phyloP scores from a whole-genome alignment of 1,140 invertebrate species.

The Drosophila pruinosa region DNA sequence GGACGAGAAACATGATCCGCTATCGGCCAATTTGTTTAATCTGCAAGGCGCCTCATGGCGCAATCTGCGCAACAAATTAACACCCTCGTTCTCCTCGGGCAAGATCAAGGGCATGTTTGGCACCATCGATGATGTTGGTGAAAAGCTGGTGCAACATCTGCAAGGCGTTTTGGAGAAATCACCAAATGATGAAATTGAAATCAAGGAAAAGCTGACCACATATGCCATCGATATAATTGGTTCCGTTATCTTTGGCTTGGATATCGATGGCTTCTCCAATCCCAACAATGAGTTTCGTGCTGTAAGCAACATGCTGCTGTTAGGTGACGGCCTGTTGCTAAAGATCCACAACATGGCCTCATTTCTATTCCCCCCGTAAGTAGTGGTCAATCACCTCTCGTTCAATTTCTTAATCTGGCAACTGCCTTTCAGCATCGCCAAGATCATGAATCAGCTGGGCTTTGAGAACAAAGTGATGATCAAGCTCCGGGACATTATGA shows the following conservation, averaged over 20 bases:
- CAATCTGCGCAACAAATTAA: constrained; percentile 83
- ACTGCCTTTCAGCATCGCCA: constrained; percentile 41
- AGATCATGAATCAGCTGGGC: constrained; percentile 61
- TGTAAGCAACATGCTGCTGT: constrained; percentile 39
- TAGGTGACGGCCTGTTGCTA: constrained; percentile 4
- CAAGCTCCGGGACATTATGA: constrained; percentile 79
- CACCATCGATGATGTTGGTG: constrained; percentile 82
- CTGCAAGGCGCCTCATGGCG: constrained; percentile 84
- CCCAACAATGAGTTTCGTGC: constrained; percentile 67
- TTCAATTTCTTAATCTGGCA: not conserved
- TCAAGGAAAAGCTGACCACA: constrained; percentile 62
- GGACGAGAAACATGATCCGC: constrained; percentile 76
- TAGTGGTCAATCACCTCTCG: not conserved
- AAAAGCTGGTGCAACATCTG: constrained; percentile 71
- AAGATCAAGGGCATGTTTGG: constrained; percentile 85
- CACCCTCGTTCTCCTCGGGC: constrained; percentile 85
- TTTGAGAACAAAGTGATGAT: constrained; percentile 23
- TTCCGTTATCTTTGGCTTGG: constrained; percentile 81
- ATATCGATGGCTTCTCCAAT: constrained; percentile 81
- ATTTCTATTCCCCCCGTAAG: constrained; percentile 72
- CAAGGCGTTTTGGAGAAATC: constrained; percentile 33
- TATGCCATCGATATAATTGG: constrained; percentile 83
- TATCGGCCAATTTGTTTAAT: constrained; percentile 82
- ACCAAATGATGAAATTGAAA: constrained; percentile 43
- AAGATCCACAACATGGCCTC: constrained; percentile 42